Evolutionary conservation across 2,113 vertebrate species (phyloP).

Genomic region (Dermatemys mawii): DNA sequence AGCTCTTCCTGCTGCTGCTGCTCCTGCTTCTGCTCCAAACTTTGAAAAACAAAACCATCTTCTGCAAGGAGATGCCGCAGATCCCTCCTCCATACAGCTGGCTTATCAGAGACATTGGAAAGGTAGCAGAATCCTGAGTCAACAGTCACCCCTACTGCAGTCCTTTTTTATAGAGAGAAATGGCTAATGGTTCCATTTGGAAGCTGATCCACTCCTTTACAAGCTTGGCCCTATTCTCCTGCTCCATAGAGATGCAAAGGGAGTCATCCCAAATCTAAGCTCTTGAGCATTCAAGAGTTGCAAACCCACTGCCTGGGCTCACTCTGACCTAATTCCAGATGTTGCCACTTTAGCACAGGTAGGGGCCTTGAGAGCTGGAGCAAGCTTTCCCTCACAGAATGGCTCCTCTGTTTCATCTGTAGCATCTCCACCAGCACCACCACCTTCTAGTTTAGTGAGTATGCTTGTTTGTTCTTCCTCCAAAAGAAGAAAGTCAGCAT

Average conservation of each 20-base stretch:
- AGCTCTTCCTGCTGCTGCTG: rapidly evolving
- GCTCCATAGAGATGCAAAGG: not conserved
- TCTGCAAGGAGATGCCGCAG: not conserved
- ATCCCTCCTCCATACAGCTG: rapidly evolving
- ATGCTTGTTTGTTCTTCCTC: not conserved
- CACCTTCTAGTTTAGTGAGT: not conserved
- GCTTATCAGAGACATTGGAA: not conserved
- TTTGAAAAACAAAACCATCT: not conserved
- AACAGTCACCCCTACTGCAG: not conserved
- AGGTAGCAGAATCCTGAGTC: not conserved
- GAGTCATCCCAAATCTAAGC: not conserved
- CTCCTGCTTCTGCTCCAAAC: rapidly evolving
- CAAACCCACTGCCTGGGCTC: not conserved
- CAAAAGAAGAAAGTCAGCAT: not conserved
- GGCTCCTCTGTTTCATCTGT: not conserved
- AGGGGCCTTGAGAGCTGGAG: rapidly evolving
- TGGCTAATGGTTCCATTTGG: not conserved
- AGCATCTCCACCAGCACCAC: not conserved
- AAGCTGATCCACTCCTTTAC: not conserved
- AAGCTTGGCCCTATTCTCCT: not conserved
- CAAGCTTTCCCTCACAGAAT: not conserved
- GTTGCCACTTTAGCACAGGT: not conserved
- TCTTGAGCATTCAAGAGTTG: rapidly evolving
- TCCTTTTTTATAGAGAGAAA: rapidly evolving
- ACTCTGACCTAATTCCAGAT: rapidly evolving